phyloP scores from a whole-genome alignment of 2,888 invertebrate species.

The Microchrysa polita region DNA sequence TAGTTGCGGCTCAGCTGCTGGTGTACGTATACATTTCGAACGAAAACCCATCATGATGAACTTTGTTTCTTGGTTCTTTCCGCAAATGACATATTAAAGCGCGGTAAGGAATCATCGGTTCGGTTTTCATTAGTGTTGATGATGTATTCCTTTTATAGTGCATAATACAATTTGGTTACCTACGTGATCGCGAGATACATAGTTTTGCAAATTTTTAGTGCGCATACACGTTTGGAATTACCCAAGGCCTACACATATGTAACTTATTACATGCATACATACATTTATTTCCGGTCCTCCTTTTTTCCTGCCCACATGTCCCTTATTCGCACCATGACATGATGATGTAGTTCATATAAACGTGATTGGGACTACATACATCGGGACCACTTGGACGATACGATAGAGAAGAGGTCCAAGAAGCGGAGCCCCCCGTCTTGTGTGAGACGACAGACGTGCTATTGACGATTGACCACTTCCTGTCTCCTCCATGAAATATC shows the following conservation, averaged over 20 bases:
- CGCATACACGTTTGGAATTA: background rate
- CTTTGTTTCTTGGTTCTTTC: too few relatives aligned
- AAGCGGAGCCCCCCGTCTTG: background rate
- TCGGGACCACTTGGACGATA: too few relatives aligned
- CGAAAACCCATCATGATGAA: too few relatives aligned
- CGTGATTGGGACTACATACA: background rate
- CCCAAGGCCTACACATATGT: background rate
- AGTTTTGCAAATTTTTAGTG: background rate
- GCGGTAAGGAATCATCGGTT: too few relatives aligned
- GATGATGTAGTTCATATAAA: background rate
- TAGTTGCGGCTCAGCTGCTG: too few relatives aligned
- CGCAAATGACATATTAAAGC: too few relatives aligned
- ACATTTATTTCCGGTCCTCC: conserved; percentile 31
- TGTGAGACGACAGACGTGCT: conserved; percentile 1
- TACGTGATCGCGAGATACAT: background rate
- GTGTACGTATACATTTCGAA: too few relatives aligned
- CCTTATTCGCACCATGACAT: background rate
- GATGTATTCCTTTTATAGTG: too few relatives aligned
- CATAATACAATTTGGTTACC: too few relatives aligned
- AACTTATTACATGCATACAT: background rate
- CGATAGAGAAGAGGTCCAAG: too few relatives aligned
- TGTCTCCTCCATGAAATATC: conserved; percentile 13
- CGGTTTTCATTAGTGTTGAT: too few relatives aligned
- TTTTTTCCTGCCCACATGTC: conserved; percentile 27
- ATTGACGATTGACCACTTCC: conserved; percentile 36